These are phyloP conservation scores for Hypotaenidia philippensis DNA, from an alignment of 2,797 vertebrate species.

Conservation along the genomic window DNA sequence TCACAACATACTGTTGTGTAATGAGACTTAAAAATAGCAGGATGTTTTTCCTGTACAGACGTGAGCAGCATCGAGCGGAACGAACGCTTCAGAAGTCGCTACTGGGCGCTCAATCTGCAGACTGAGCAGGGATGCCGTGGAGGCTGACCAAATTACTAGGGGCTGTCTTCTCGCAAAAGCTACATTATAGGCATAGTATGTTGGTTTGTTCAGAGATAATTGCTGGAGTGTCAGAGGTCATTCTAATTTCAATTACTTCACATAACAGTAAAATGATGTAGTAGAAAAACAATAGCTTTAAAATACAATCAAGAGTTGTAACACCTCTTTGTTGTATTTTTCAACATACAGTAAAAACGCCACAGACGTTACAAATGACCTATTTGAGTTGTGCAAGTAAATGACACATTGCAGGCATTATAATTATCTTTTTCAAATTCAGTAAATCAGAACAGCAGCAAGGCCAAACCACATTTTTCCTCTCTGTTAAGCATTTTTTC, in stretches of 20 bases:
- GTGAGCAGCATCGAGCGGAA: conserved; percentile 26
- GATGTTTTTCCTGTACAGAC: not conserved
- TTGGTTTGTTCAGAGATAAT: conserved; percentile 69
- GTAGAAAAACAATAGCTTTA: conserved; percentile 73
- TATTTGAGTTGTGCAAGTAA: conserved; percentile 81
- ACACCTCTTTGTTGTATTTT: conserved; percentile 73
- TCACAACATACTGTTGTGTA: not conserved
- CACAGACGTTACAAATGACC: conserved; percentile 81
- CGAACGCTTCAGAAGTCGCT: conserved; percentile 13
- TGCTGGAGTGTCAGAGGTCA: conserved; percentile 78
- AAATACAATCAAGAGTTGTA: conserved; percentile 77
- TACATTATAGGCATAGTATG: not conserved
- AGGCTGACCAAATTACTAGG: conserved; percentile 39
- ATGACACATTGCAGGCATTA: conserved; percentile 84
- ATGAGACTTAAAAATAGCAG: not conserved
- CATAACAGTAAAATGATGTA: conserved; percentile 71
- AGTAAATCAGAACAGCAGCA: conserved; percentile 89
- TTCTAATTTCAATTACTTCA: conserved; percentile 78
- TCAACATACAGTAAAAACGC: conserved; percentile 79
- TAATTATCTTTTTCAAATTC: conserved; percentile 82
- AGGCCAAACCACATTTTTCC: conserved; percentile 86
- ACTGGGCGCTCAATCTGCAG: not conserved
- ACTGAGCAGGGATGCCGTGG: conserved; percentile 11
- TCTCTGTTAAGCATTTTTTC: conserved; percentile 81
- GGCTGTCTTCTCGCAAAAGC: conserved; percentile 14